phyloP scores from a whole-genome alignment of 1,140 invertebrate species.

The Solenopsis invicta region DNA sequence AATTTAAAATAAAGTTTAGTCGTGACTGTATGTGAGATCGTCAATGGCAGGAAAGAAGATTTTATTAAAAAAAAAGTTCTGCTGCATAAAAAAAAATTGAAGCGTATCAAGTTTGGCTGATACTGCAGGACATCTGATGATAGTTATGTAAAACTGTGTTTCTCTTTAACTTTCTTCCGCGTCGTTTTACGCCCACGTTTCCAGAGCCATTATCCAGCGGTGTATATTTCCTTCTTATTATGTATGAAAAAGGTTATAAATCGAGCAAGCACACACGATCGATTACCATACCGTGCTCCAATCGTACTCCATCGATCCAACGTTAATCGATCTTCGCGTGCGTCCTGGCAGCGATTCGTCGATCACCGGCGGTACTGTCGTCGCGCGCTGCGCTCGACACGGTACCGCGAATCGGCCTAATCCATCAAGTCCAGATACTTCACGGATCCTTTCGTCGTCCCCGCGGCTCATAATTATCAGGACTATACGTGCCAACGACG shows the following conservation, averaged over 20 bases:
- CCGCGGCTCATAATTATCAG: slow-evolving; percentile 53
- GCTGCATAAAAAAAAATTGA: neutral
- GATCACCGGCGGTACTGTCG: slow-evolving; percentile 37
- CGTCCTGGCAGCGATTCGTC: slow-evolving; percentile 22
- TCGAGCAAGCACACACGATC: slow-evolving; percentile 44
- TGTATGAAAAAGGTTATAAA: slow-evolving; percentile 47
- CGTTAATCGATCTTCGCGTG: slow-evolving; percentile 53
- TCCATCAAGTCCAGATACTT: slow-evolving; percentile 52
- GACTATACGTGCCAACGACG: slow-evolving; percentile 24
- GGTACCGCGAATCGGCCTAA: slow-evolving; percentile 43
- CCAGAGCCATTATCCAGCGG: neutral
- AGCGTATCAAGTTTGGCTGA: slow-evolving; percentile 1
- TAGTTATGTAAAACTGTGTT: slow-evolving; percentile 40
- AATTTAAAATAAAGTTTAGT: neutral
- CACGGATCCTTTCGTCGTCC: slow-evolving; percentile 43
- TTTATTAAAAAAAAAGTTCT: neutral
- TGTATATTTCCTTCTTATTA: slow-evolving; percentile 20
- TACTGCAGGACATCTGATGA: neutral
- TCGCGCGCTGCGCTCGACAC: slow-evolving; percentile 43
- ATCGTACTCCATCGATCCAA: slow-evolving; percentile 21
- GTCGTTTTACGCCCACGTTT: slow-evolving; percentile 38
- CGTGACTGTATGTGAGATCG: neutral
- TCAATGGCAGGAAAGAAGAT: neutral
- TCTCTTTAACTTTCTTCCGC: slow-evolving; percentile 34
- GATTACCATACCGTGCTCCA: slow-evolving; percentile 34